Percentiles rank a stretch among this genome's conserved stretches.
These are phyloP conservation scores for Erpobdella octoculata DNA, from an alignment of 2,888 invertebrate genomes.

Conservation along the genomic window DNA sequence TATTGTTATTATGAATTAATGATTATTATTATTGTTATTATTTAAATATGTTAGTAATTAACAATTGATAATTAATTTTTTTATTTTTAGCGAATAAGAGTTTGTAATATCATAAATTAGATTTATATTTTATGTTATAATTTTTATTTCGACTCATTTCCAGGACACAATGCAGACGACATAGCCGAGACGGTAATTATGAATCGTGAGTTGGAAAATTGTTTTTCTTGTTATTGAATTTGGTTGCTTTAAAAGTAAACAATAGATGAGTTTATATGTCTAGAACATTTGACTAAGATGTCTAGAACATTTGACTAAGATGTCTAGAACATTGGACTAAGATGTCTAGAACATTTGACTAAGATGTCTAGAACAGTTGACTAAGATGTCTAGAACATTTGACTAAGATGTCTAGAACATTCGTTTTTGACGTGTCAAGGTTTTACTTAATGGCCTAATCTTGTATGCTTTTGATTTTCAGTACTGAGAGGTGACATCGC, in stretches of 20 bases:
- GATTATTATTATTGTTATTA: slow-evolving; percentile 13
- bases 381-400: too few species aligned
- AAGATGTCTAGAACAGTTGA: too few species aligned
- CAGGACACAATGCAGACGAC: slow-evolving; percentile 63
- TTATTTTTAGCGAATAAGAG: neutral
- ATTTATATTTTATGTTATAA: neutral
- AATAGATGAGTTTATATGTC: too few species aligned
- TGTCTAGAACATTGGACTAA: too few species aligned
- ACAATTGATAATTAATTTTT: neutral
- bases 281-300: too few species aligned
- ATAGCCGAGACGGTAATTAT: slow-evolving; percentile 96
- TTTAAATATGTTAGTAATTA: neutral
- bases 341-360: too few species aligned
- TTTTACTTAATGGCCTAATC: neutral
- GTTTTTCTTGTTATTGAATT: neutral
- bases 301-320: too few species aligned
- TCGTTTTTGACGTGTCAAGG: neutral
- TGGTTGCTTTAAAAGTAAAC: too few species aligned
- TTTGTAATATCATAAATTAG: neutral
- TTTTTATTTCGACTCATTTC: neutral
- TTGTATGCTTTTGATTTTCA: slow-evolving; percentile 34
- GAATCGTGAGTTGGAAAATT: slow-evolving; percentile 62
- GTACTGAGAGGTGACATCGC: slow-evolving; percentile 90
- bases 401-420: too few species aligned
- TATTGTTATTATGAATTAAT: neutral